phyloP scores from a whole-genome alignment of 1,140 invertebrate species.

The Drosophila teissieri region DNA sequence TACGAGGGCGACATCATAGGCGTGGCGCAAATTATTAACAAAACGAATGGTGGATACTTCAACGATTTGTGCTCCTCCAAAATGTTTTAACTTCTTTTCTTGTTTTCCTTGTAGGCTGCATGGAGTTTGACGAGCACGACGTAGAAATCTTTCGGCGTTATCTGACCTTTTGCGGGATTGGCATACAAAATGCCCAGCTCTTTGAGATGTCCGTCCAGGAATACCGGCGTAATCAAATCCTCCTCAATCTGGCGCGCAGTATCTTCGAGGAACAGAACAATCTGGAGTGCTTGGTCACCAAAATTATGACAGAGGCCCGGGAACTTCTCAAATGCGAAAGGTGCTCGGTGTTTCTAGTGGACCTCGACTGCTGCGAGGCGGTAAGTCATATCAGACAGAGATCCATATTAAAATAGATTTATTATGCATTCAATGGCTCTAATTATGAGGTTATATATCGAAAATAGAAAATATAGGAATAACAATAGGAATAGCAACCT shows the following conservation, averaged over 20 bases:
- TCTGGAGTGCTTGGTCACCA: conserved; percentile 95
- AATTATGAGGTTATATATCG: too few relatives aligned
- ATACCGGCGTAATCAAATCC: conserved; percentile 96
- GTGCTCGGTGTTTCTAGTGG: conserved; percentile 95
- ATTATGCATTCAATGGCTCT: too few relatives aligned
- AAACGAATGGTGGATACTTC: conserved; percentile 89
- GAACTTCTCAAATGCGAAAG: conserved; percentile 96
- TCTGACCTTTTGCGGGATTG: conserved; percentile 98
- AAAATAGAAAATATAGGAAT: too few relatives aligned
- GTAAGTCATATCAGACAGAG: conserved; percentile 84
- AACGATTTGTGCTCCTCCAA: not conserved
- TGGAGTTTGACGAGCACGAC: conserved; percentile 94
- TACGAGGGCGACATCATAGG: conserved; percentile 98
- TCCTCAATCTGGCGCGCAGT: conserved; percentile 93
- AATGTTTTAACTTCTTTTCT: not conserved
- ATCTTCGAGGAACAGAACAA: conserved; percentile 98
- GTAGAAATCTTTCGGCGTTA: conserved; percentile 95
- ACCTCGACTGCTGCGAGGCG: conserved; percentile 93
- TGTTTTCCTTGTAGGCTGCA: conserved; percentile 85
- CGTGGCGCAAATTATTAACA: conserved; percentile 98
- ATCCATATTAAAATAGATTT: too few relatives aligned
- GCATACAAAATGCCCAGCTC: conserved; percentile 98
- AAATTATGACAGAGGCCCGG: conserved; percentile 98
- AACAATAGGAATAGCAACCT: not conserved
- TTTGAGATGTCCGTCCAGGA: conserved; percentile 97